A percentile compares a stretch with the other conserved stretches of the same genome.
phyloP scores from a whole-genome alignment of 2,888 invertebrate genomes.

The Osmoderma eremita region DNA sequence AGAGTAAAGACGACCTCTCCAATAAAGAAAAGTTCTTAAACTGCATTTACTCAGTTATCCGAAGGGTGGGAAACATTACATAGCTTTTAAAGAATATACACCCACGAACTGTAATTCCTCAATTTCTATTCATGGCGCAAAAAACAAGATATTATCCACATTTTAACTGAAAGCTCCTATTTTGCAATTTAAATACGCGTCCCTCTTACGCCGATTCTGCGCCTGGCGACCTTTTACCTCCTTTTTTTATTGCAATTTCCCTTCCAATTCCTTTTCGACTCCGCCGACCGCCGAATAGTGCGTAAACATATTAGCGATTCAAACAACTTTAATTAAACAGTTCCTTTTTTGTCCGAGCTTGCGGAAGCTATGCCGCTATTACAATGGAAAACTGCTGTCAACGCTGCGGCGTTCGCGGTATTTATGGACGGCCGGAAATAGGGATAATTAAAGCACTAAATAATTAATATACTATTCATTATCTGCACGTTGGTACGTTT shows the following conservation, averaged over 20 bases:
- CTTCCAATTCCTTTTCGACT: conserved; percentile 7
- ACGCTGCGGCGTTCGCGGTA: not conserved
- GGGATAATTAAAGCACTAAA: conserved; percentile 35
- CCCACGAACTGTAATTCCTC: conserved; percentile 50
- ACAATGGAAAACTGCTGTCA: too few species aligned
- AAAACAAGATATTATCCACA: conserved; percentile 58
- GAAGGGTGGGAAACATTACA: conserved; percentile 30
- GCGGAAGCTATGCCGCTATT: not conserved
- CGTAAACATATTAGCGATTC: conserved; percentile 36
- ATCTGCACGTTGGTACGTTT: conserved; percentile 19
- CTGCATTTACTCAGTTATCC: conserved; percentile 22
- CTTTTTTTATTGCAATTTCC: conserved; percentile 18
- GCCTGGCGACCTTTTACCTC: not conserved
- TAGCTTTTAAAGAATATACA: conserved; percentile 41
- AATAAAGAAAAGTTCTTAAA: conserved; percentile 25
- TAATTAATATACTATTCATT: conserved; percentile 33
- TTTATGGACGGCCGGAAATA: conserved; percentile 13
- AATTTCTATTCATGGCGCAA: conserved; percentile 59
- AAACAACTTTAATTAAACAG: conserved; percentile 33
- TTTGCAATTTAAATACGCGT: conserved; percentile 56
- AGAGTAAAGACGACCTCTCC: not conserved
- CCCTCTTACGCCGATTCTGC: conserved; percentile 22
- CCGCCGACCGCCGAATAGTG: conserved; percentile 17
- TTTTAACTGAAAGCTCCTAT: conserved; percentile 55
- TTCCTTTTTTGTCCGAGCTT: not conserved